Evolutionary conservation across 2,888 invertebrate genomes (phyloP).

Genomic region (Polyommatus icarus): DNA sequence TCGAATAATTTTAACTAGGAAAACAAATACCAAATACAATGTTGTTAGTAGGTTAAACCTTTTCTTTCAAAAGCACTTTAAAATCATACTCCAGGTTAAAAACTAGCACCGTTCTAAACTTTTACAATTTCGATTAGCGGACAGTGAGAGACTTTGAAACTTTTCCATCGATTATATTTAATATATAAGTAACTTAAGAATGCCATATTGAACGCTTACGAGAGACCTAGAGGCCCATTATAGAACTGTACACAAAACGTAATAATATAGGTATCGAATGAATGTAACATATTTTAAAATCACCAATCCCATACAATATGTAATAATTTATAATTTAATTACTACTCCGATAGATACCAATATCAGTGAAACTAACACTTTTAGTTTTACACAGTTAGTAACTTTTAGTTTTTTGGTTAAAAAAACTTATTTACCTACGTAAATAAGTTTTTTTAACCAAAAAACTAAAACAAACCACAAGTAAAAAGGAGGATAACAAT

Average conservation of each 20-base stretch:
- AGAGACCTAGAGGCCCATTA: conserved; percentile 32
- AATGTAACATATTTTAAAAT: conserved; percentile 20
- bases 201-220: conserved; percentile 26
- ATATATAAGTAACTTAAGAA: conserved; percentile 41
- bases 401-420: too few relatives aligned
- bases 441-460: conserved; percentile 11
- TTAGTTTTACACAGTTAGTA: too few relatives aligned
- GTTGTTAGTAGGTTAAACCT: conserved; percentile 17
- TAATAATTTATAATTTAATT: conserved; percentile 11
- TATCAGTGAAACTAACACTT: conserved; percentile 26
- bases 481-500: conserved; percentile 32
- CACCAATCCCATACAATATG: conserved; percentile 21
- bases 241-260: not conserved
- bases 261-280: conserved; percentile 2
- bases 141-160: conserved; percentile 74
- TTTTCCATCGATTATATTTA: conserved; percentile 72
- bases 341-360: not conserved
- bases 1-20: conserved; percentile 19
- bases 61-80: conserved; percentile 8
- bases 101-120: conserved; percentile 61
- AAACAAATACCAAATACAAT: conserved; percentile 13
- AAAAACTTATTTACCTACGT: too few relatives aligned
- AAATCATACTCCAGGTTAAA: conserved; percentile 30
- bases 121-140: conserved; percentile 43
- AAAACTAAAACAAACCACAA: conserved; percentile 33